Conservation (phyloP, 53 echinoderm and acorn worm species). For the Paelopatides confundens region DNA sequence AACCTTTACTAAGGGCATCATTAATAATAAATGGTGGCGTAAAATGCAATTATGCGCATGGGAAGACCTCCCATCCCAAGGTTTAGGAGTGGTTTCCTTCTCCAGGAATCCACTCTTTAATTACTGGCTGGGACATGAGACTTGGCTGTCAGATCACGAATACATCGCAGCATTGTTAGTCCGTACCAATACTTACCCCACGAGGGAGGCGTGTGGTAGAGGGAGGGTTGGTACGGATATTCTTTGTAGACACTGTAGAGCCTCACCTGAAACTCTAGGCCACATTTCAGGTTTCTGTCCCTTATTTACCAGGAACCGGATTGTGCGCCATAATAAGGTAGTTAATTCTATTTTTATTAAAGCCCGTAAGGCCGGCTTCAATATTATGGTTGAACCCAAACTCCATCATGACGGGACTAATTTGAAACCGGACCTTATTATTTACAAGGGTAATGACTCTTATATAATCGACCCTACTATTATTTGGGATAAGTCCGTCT, state of each 20-base stretch:
- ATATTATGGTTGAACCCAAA: not conserved
- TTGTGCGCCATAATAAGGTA: not conserved
- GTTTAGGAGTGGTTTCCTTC: not conserved
- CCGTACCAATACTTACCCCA: not conserved
- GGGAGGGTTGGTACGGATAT: not conserved
- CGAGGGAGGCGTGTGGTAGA: not conserved
- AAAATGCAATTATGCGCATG: not conserved
- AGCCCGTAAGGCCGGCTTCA: not conserved
- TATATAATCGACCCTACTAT: not conserved
- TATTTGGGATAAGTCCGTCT: not conserved
- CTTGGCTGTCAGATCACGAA: not conserved
- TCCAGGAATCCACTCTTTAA: not conserved
- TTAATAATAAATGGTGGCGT: not conserved
- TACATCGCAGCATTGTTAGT: not conserved
- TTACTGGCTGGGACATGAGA: not conserved
- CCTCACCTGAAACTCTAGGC: not conserved
- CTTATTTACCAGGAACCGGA: not conserved
- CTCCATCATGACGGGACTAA: not conserved
- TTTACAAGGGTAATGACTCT: not conserved
- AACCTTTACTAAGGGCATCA: too few relatives aligned
- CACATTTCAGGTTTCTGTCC: conserved; percentile 10
- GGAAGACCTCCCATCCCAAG: not conserved
- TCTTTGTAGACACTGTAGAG: not conserved
- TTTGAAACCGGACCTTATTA: not conserved
- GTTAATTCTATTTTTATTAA: not conserved